Evolutionary conservation across 2,888 invertebrate species (phyloP).

Genomic region (Calameuta idolon): DNA sequence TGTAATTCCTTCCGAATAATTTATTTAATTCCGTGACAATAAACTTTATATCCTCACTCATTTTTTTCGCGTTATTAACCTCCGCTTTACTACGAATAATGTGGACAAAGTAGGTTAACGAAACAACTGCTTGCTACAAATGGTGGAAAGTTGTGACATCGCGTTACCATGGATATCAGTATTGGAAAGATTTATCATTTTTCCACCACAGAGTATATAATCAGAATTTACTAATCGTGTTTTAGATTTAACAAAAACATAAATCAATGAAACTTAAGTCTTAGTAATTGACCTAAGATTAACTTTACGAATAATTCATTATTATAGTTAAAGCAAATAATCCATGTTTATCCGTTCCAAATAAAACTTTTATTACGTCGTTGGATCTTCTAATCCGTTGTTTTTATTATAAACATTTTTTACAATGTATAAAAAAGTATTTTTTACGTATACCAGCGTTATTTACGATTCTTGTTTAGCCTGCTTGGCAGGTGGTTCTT

Average conservation of each 20-base stretch:
- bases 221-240: background rate
- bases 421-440: background rate
- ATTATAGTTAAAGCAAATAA: background rate
- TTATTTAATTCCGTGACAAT: conserved; percentile 81
- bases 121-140: background rate
- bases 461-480: background rate
- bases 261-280: background rate
- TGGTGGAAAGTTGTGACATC: conserved; percentile 1
- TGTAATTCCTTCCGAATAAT: conserved; percentile 79
- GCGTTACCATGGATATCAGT: background rate
- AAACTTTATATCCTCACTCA: conserved; percentile 77
- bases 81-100: background rate
- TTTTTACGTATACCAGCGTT: background rate
- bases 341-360: background rate
- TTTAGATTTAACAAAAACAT: background rate
- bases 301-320: background rate
- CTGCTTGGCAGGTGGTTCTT: conserved; percentile 7
- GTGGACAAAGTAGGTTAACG: background rate
- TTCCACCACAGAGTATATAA: background rate
- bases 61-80: conserved; percentile 42
- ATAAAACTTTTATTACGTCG: background rate
- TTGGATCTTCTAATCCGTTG: background rate
- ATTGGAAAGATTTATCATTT: background rate
- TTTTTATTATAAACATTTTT: conserved; percentile 7
- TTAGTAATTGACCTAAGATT: background rate